phyloP scores from a whole-genome alignment of 2,797 vertebrate species.

The Gouania willdenowi region DNA sequence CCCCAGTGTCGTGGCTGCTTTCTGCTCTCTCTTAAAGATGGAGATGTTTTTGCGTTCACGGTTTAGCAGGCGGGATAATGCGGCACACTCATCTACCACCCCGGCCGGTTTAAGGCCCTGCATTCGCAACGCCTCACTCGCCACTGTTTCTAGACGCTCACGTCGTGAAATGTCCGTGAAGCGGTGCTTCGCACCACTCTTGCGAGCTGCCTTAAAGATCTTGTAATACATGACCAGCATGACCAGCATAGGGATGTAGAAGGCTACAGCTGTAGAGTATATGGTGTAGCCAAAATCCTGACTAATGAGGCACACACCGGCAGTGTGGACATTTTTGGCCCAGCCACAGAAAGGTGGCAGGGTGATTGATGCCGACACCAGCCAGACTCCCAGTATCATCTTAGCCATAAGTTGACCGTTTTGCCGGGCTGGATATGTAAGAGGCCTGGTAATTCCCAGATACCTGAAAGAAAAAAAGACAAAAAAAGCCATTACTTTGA shows the following conservation, averaged over 20 bases:
- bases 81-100: constrained; percentile 72
- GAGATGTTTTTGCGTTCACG: constrained; percentile 79
- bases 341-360: constrained; percentile 81
- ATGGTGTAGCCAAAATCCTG: constrained; percentile 83
- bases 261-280: constrained; percentile 81
- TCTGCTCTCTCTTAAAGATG: constrained; percentile 82
- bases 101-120: constrained; percentile 74
- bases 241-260: constrained; percentile 83
- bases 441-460: constrained; percentile 78
- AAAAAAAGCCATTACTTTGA: too few species aligned
- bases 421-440: constrained; percentile 80
- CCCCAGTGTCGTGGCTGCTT: constrained; percentile 80
- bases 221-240: constrained; percentile 86
- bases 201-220: constrained; percentile 81
- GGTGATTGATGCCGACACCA: constrained; percentile 81
- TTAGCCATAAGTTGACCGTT: constrained; percentile 82
- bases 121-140: constrained; percentile 74
- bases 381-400: constrained; percentile 82
- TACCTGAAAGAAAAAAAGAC: constrained; percentile 69
- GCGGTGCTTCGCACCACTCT: constrained; percentile 79
- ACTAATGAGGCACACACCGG: constrained; percentile 80
- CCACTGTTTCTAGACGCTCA: constrained; percentile 64
- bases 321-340: constrained; percentile 79
- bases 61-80: constrained; percentile 74
- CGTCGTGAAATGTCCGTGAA: constrained; percentile 71